A percentile compares a stretch with the other conserved stretches of the same genome.
Conservation (phyloP, 35 echinoderm and acorn worm genomes). For the Lytechinus variegatus region DNA sequence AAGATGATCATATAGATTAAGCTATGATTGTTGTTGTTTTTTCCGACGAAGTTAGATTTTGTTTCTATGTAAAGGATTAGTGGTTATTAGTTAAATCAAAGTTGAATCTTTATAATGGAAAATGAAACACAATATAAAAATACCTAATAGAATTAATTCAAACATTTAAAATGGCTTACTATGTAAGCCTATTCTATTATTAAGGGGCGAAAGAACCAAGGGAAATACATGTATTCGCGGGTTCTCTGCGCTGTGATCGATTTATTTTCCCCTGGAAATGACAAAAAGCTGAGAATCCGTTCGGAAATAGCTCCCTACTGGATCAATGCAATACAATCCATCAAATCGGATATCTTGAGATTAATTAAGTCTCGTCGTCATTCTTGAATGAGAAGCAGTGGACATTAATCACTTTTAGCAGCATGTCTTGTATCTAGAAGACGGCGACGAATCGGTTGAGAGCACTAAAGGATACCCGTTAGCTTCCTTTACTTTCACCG, state of each 20-base stretch:
- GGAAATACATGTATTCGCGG: too few relatives aligned
- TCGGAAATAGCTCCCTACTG: slow-evolving; percentile 1
- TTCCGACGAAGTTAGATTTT: too few relatives aligned
- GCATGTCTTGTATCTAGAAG: neutral
- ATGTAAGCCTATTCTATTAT: too few relatives aligned
- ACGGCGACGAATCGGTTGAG: neutral
- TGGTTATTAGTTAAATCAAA: too few relatives aligned
- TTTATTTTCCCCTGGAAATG: neutral
- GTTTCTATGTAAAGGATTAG: too few relatives aligned
- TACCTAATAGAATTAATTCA: too few relatives aligned
- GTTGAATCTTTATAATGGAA: too few relatives aligned
- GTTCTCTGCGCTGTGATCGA: neutral
- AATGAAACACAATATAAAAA: too few relatives aligned
- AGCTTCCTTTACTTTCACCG: neutral
- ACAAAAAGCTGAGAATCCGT: neutral
- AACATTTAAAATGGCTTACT: too few relatives aligned
- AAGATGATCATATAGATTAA: too few relatives aligned
- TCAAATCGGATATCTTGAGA: neutral
- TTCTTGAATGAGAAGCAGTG: neutral
- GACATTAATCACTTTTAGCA: neutral
- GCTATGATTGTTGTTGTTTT: too few relatives aligned
- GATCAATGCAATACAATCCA: neutral
- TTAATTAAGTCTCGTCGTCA: neutral
- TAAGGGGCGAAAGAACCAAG: too few relatives aligned
- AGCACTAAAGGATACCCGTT: neutral